These are phyloP conservation scores for Pimpla rufipes DNA, from an alignment of 2,888 invertebrate species.

Conservation along the genomic window DNA sequence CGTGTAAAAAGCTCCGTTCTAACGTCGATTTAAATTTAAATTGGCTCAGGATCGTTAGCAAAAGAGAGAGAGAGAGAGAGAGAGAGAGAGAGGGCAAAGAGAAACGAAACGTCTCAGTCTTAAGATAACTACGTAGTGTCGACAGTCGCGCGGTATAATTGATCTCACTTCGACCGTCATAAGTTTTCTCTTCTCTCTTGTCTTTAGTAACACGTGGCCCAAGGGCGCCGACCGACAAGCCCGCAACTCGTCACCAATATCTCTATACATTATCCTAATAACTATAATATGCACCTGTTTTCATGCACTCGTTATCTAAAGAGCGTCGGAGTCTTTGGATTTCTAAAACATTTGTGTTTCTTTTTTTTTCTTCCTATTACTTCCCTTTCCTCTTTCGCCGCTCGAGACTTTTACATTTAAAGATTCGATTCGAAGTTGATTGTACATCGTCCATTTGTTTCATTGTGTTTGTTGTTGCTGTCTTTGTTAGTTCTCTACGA, in stretches of 20 bases:
- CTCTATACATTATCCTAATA: conserved; percentile 15
- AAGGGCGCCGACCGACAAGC: conserved; percentile 49
- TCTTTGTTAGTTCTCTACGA: conserved; percentile 38
- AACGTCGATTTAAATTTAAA: conserved; percentile 29
- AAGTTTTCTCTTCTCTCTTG: conserved; percentile 9
- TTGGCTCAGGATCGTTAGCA: conserved; percentile 28
- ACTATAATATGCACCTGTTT: conserved; percentile 18
- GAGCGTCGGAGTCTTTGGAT: conserved; percentile 51
- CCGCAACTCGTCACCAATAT: conserved; percentile 30
- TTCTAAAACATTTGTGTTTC: conserved; percentile 16
- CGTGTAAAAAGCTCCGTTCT: conserved; percentile 58
- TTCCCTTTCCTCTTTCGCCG: background rate
- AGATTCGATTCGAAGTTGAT: conserved; percentile 70
- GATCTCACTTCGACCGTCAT: conserved; percentile 33
- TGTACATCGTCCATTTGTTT: conserved; percentile 68
- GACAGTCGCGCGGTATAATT: conserved; percentile 56
- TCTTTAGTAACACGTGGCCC: conserved; percentile 43
- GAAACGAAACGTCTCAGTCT: conserved; percentile 58
- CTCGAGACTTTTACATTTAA: conserved; percentile 62
- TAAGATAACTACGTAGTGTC: conserved; percentile 31
- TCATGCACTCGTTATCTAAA: conserved; percentile 33
- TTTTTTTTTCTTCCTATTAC: conserved; percentile 13
- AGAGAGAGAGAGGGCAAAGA: background rate
- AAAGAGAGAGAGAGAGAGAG: background rate
- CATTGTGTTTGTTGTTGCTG: conserved; percentile 16